phyloP scores from a whole-genome alignment of 2,888 invertebrate species.

The Dastarcus helophoroides region DNA sequence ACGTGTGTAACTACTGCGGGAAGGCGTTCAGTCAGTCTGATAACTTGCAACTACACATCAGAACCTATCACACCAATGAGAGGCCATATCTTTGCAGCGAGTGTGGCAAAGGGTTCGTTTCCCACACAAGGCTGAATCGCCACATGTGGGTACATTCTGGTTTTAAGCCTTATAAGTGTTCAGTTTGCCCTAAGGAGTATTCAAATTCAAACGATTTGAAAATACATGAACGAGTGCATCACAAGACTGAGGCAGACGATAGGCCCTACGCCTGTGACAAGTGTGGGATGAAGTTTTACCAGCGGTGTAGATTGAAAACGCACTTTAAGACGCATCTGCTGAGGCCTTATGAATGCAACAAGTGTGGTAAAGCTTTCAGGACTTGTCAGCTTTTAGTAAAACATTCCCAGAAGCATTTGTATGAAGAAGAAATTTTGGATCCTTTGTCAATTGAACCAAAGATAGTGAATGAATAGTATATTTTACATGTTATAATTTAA shows the following conservation, averaged over 20 bases:
- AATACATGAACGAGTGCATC: conserved; percentile 26
- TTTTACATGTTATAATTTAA: too few species aligned
- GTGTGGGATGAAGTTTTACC: conserved; percentile 29
- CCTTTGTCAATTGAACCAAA: too few species aligned
- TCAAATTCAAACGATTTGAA: conserved; percentile 30
- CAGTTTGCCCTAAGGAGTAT: conserved; percentile 27
- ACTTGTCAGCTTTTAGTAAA: conserved; percentile 21
- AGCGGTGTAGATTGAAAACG: conserved; percentile 37
- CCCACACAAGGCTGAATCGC: conserved; percentile 30
- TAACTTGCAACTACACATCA: conserved; percentile 31
- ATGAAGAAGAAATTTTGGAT: too few species aligned
- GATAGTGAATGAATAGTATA: too few species aligned
- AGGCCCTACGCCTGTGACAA: conserved; percentile 27
- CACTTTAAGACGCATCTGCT: conserved; percentile 39
- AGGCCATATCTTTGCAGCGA: conserved; percentile 32
- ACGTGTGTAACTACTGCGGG: conserved; percentile 31
- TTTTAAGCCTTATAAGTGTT: conserved; percentile 29
- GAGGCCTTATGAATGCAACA: conserved; percentile 22
- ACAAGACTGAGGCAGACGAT: conserved; percentile 19
- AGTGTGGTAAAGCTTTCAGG: conserved; percentile 25
- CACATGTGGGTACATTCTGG: conserved; percentile 34
- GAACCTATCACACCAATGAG: conserved; percentile 33
- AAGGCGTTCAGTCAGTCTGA: conserved; percentile 33
- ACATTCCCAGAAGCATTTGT: too few species aligned
- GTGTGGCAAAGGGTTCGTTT: conserved; percentile 33